A percentile compares a stretch with the other conserved stretches of the same genome.
These are phyloP conservation scores for Platorchestia sp. DNA, from an alignment of 1,140 invertebrate species.

Conservation along the genomic window DNA sequence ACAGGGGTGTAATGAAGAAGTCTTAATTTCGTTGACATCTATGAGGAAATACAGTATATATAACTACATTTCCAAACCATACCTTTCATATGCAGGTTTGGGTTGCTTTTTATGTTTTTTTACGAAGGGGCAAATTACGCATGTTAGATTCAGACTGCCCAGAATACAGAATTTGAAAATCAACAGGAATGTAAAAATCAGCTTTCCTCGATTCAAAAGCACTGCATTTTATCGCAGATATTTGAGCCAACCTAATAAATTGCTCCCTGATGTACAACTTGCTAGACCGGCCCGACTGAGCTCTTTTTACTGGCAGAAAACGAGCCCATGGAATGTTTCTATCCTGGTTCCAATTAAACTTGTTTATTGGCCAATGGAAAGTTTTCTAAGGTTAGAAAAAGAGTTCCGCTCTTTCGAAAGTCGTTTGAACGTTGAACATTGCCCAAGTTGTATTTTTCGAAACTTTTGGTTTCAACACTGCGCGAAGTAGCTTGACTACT, in stretches of 20 bases:
- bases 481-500: background rate
- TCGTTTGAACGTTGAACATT: conserved; percentile 8
- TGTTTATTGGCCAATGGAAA: conserved; percentile 8
- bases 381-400: background rate
- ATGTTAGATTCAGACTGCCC: no score
- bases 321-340: background rate
- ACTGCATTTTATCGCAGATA: background rate
- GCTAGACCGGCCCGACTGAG: background rate
- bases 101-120: no score
- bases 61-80: no score
- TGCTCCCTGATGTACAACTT: background rate
- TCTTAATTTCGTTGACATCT: no score
- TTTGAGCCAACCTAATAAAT: background rate
- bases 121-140: no score
- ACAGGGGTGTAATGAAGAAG: no score
- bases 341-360: background rate
- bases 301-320: background rate
- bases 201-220: background rate
- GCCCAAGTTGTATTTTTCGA: background rate
- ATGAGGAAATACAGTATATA: no score
- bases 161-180: background rate
- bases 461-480: background rate
- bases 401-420: background rate
- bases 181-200: background rate
- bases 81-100: no score